phyloP scores from a whole-genome alignment of 2,113 vertebrate species.

The Ptilonorhynchus violaceus region DNA sequence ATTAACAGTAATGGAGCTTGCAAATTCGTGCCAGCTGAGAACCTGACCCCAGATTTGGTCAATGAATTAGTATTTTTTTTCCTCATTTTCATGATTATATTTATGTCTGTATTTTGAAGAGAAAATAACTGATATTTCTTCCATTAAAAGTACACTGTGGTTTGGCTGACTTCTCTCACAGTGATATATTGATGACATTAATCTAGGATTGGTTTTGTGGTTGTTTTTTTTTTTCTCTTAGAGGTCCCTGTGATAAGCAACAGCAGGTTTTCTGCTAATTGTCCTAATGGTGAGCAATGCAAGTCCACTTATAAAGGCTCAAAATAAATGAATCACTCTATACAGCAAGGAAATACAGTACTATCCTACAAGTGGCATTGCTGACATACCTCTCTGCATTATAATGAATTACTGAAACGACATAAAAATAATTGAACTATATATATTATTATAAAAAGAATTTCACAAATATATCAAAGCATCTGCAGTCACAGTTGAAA shows the following conservation, averaged over 20 bases:
- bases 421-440: not conserved
- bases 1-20: not conserved
- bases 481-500: not conserved
- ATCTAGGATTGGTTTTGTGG: not conserved
- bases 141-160: not conserved
- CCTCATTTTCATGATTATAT: not conserved
- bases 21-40: not conserved
- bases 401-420: not conserved
- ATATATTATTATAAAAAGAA: not conserved
- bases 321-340: not conserved
- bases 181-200: not conserved
- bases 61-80: not conserved
- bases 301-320: not conserved
- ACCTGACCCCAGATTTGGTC: not conserved
- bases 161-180: constrained; percentile 10
- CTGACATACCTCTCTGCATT: not conserved
- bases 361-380: not conserved
- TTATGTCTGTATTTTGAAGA: not conserved
- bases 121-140: not conserved
- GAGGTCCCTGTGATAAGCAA: not conserved
- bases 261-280: not conserved
- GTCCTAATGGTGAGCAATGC: not conserved
- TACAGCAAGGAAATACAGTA: not conserved
- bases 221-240: not conserved
- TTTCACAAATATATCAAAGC: not conserved